Conservation (phyloP, 2,113 vertebrate genomes). For the Chrysemys picta region DNA sequence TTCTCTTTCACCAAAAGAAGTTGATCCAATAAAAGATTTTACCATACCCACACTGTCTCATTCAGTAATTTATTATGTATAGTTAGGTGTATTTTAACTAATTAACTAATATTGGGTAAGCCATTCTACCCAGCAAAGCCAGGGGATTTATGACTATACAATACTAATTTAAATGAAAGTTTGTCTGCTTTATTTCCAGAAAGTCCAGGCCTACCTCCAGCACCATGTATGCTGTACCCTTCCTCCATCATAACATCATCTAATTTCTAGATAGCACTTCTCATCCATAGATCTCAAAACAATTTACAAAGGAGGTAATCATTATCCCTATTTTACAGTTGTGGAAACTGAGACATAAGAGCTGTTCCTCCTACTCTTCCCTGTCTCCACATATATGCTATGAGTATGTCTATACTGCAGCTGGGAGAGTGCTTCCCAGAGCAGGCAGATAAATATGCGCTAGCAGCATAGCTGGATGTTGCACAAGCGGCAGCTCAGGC, state of each 20-base stretch:
- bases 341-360: background rate
- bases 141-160: background rate
- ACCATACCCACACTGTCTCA: background rate
- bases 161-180: background rate
- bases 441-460: no score
- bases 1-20: no score
- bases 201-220: background rate
- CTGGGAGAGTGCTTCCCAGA: no score
- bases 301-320: no score
- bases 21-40: background rate
- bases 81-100: background rate
- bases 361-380: background rate
- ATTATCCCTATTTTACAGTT: background rate
- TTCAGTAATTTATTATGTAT: background rate
- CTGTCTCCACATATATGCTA: background rate
- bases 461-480: no score
- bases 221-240: background rate
- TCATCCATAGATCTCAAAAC: background rate
- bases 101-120: background rate
- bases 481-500: no score
- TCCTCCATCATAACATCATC: fast-evolving
- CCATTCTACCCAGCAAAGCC: background rate
- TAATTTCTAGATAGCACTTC: background rate
- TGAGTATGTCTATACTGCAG: no score
- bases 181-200: background rate